phyloP scores from a whole-genome alignment of 1,140 invertebrate species.

The Mactra quadrangularis region DNA sequence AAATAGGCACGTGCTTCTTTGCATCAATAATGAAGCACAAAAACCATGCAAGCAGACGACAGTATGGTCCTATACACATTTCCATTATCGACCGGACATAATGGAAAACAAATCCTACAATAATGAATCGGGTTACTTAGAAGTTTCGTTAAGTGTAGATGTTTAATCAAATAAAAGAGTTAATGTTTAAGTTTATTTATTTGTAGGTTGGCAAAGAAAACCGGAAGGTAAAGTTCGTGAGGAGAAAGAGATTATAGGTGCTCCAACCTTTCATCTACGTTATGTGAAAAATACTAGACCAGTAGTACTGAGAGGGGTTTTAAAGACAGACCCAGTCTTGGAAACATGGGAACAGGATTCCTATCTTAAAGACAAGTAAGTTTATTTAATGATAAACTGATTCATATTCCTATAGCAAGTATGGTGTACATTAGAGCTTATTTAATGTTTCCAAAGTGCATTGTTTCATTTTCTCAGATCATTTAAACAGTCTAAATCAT shows the following conservation, averaged over 20 bases:
- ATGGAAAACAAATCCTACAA: neutral
- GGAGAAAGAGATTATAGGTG: conserved; percentile 26
- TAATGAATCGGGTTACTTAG: neutral
- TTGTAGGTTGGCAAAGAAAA: conserved; percentile 70
- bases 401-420: too few species aligned
- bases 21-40: too few species aligned
- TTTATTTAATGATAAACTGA: neutral
- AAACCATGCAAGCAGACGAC: too few species aligned
- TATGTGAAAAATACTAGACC: conserved; percentile 73
- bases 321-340: conserved; percentile 68
- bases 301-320: conserved; percentile 71
- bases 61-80: too few species aligned
- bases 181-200: too few species aligned
- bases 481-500: too few species aligned
- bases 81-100: too few species aligned
- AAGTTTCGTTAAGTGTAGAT: neutral
- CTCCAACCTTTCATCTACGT: conserved; percentile 73
- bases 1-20: too few species aligned
- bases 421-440: too few species aligned
- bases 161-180: too few species aligned
- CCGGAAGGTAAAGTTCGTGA: conserved; percentile 65
- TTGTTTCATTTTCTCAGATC: too few species aligned
- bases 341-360: conserved; percentile 73
- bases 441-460: too few species aligned
- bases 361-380: conserved; percentile 78